Conservation (phyloP, 2,888 invertebrate species). For the Melanophora roralis region DNA sequence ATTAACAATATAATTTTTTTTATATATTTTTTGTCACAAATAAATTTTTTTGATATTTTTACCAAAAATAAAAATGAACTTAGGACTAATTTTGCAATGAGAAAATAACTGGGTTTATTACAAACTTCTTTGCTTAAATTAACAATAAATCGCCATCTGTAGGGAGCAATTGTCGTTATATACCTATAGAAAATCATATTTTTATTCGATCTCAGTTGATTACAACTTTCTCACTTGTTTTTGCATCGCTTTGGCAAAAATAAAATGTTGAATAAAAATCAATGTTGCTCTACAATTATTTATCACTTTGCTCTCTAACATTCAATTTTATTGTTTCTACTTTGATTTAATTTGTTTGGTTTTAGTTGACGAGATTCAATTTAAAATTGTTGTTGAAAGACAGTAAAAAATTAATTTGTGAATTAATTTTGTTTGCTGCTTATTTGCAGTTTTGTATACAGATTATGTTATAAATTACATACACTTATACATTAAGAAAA, state of each 20-base stretch:
- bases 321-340: conserved; percentile 36
- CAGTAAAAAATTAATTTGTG: conserved; percentile 16
- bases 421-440: conserved; percentile 22
- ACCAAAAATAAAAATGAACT: too few species aligned
- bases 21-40: too few species aligned
- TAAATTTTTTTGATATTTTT: too few species aligned
- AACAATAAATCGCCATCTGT: too few species aligned
- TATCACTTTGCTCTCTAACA: conserved; percentile 28
- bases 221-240: neutral
- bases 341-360: conserved; percentile 42
- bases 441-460: neutral
- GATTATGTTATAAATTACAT: conserved; percentile 19
- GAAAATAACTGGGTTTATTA: too few species aligned
- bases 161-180: too few species aligned
- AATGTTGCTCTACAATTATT: neutral
- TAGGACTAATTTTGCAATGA: too few species aligned
- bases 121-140: too few species aligned
- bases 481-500: too few species aligned
- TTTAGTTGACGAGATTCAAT: conserved; percentile 43
- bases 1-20: too few species aligned
- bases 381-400: conserved; percentile 38
- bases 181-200: too few species aligned
- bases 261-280: neutral
- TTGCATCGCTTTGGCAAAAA: neutral
- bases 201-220: neutral